phyloP scores from a whole-genome alignment of 2,888 invertebrate genomes.

The Bimastos eiseni region DNA sequence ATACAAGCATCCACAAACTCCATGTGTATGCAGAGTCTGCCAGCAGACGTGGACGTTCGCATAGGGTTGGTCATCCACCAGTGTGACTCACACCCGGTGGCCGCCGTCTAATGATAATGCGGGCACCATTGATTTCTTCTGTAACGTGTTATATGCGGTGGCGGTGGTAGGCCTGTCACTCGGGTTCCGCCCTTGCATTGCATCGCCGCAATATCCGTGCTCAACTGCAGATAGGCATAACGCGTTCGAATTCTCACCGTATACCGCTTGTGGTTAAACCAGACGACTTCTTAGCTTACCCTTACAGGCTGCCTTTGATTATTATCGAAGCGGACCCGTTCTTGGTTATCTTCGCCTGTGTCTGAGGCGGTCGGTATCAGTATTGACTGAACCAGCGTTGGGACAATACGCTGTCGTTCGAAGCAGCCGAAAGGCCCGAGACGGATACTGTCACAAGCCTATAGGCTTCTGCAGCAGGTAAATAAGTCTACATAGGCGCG shows the following conservation, averaged over 20 bases:
- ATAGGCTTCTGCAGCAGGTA: not conserved
- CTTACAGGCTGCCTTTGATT: not conserved
- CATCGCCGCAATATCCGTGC: not conserved
- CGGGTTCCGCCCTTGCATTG: not conserved
- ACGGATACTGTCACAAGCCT: not conserved
- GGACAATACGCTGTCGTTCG: not conserved
- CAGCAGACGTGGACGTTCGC: no score
- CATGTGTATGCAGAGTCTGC: not conserved
- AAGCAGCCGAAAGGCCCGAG: not conserved
- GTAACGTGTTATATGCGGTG: not conserved
- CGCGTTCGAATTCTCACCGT: not conserved
- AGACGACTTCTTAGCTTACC: not conserved
- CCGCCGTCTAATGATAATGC: not conserved
- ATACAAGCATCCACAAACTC: no score
- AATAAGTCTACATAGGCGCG: not conserved
- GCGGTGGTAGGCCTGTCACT: not conserved
- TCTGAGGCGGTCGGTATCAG: not conserved
- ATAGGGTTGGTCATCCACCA: not conserved
- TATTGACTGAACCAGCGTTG: not conserved
- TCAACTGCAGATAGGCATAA: not conserved
- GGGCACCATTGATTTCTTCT: slow-evolving; percentile 1
- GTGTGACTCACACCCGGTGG: not conserved
- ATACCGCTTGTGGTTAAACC: not conserved
- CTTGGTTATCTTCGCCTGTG: not conserved
- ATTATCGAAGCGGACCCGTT: not conserved